Percentiles rank a stretch among this genome's conserved stretches.
These are phyloP conservation scores for Hirudinaria manillensis DNA, from an alignment of 2,888 invertebrate species.

Conservation along the genomic window DNA sequence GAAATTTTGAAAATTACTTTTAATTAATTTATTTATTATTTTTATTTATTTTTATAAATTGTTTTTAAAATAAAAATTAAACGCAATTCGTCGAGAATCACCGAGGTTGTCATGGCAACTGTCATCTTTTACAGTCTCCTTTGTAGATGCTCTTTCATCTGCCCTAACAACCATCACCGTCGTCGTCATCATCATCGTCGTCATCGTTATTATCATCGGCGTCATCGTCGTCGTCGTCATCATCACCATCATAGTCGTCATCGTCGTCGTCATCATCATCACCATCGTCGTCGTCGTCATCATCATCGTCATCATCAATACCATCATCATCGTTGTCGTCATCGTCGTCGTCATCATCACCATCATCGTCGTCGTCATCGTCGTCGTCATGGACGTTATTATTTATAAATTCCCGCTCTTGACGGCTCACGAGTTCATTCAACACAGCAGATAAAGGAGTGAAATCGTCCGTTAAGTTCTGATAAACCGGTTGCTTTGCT, in stretches of 20 bases:
- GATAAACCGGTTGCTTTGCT: too few relatives aligned
- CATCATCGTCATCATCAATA: conserved; percentile 22
- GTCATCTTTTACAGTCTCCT: too few relatives aligned
- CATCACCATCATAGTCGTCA: background rate
- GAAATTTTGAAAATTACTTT: too few relatives aligned
- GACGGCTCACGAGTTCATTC: too few relatives aligned
- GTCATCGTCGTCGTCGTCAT: conserved; percentile 22
- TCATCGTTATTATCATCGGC: conserved; percentile 21
- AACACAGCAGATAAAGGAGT: too few relatives aligned
- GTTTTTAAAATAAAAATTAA: too few relatives aligned
- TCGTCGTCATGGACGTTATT: background rate
- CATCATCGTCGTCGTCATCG: conserved; percentile 24
- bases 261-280: background rate
- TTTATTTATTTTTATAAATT: too few relatives aligned
- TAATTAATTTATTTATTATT: too few relatives aligned
- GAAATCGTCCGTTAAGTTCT: too few relatives aligned
- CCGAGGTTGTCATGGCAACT: too few relatives aligned
- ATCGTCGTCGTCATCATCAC: conserved; percentile 11
- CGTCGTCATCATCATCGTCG: conserved; percentile 24
- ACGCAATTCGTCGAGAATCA: too few relatives aligned
- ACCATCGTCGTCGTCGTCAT: conserved; percentile 1
- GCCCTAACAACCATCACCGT: conserved; percentile 14
- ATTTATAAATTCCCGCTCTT: too few relatives aligned
- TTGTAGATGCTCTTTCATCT: background rate
- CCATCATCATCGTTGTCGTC: conserved; percentile 24